A percentile compares a stretch with the other conserved stretches of the same genome.
Conservation (phyloP, 2,888 invertebrate genomes). For the Hofmannophila pseudospretella region DNA sequence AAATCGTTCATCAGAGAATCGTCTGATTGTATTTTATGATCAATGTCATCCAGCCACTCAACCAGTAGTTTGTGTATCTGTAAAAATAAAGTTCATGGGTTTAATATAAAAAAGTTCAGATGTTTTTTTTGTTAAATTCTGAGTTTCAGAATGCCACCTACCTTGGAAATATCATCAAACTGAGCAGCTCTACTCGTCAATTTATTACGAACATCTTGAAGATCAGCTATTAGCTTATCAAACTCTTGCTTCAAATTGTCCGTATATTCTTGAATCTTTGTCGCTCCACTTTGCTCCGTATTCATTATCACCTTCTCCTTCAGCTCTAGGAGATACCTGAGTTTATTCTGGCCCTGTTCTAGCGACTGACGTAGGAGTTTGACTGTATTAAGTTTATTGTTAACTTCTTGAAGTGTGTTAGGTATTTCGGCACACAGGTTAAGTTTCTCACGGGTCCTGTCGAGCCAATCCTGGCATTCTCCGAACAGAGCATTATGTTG, state of each 20-base stretch:
- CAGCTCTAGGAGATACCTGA: conserved; percentile 87
- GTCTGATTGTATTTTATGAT: conserved; percentile 87
- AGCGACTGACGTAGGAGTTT: conserved; percentile 93
- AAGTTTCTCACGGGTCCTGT: conserved; percentile 91
- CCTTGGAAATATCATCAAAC: conserved; percentile 92
- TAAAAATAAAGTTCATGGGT: conserved; percentile 10
- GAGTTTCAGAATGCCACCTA: conserved; percentile 36
- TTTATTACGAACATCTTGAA: conserved; percentile 87
- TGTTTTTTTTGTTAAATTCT: neutral
- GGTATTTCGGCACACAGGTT: conserved; percentile 89
- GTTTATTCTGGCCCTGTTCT: conserved; percentile 89
- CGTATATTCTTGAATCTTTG: conserved; percentile 94
- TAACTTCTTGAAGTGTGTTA: conserved; percentile 89
- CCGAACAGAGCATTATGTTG: conserved; percentile 95
- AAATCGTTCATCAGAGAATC: conserved; percentile 88
- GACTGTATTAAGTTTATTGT: conserved; percentile 89
- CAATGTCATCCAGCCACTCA: conserved; percentile 94
- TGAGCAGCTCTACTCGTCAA: conserved; percentile 86
- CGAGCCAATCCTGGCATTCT: conserved; percentile 96
- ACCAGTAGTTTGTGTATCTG: conserved; percentile 84
- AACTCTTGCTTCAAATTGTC: conserved; percentile 93
- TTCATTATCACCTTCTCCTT: conserved; percentile 96
- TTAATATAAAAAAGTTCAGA: neutral
- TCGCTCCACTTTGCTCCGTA: conserved; percentile 92
- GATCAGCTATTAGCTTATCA: conserved; percentile 89